A percentile compares a stretch with the other conserved stretches of the same genome.
phyloP scores from a whole-genome alignment of 2,797 vertebrate genomes.

The Microhierax caerulescens region DNA sequence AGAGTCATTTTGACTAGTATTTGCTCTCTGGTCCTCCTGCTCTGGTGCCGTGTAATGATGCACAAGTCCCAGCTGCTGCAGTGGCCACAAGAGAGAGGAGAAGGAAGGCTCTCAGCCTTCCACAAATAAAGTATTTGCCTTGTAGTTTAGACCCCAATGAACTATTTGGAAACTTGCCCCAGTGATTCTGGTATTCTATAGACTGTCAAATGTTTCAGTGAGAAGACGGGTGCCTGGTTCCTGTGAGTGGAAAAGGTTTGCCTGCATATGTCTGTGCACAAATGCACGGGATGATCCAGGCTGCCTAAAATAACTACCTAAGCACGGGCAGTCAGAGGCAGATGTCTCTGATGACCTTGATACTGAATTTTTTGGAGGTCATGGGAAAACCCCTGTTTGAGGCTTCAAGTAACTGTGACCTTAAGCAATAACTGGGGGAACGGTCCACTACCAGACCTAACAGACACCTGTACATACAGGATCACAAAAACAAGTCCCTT shows the following conservation, averaged over 20 bases:
- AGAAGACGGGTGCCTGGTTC: not conserved
- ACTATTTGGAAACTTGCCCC: not conserved
- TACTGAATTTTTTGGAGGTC: not conserved
- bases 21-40: not conserved
- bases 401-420: not conserved
- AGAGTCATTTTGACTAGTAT: not conserved
- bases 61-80: not conserved
- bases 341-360: not conserved
- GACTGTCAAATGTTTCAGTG: not conserved
- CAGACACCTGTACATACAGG: not conserved
- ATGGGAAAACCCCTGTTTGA: not conserved
- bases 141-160: not conserved
- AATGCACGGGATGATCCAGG: not conserved
- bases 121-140: not conserved
- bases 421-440: not conserved
- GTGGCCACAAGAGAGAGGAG: not conserved
- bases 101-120: not conserved
- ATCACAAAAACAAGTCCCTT: not conserved
- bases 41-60: rapidly evolving
- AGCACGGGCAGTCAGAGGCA: not conserved
- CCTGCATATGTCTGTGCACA: not conserved
- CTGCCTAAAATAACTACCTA: slow-evolving; percentile 5
- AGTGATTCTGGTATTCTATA: not conserved
- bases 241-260: not conserved
- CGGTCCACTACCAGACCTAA: not conserved